Evolutionary conservation across 2,888 invertebrate species (phyloP).

Genomic region (Drosophila austrosaltans): DNA sequence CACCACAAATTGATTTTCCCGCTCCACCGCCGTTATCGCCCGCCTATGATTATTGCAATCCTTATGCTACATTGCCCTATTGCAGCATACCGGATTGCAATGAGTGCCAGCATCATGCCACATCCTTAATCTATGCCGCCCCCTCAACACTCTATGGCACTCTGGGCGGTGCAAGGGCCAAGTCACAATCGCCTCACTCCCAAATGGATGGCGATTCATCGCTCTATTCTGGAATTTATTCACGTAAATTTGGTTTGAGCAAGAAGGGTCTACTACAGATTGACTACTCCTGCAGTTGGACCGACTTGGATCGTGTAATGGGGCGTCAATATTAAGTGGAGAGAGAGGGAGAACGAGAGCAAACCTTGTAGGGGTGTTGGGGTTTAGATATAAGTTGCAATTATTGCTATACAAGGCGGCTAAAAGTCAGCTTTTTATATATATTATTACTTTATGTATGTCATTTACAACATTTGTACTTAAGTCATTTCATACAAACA

Average conservation of each 20-base stretch:
- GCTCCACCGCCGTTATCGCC: slow-evolving; percentile 78
- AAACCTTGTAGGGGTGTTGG: slow-evolving; percentile 40
- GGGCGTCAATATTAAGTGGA: slow-evolving; percentile 77
- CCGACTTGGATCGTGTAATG: slow-evolving; percentile 90
- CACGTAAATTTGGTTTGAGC: slow-evolving; percentile 87
- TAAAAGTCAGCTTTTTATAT: not conserved
- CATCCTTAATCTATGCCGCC: slow-evolving; percentile 72
- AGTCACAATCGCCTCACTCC: slow-evolving; percentile 47
- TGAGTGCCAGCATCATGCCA: slow-evolving; percentile 74
- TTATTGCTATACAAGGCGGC: not conserved
- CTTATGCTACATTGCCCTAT: slow-evolving; percentile 80
- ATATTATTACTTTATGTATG: slow-evolving; percentile 11
- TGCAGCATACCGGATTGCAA: slow-evolving; percentile 81
- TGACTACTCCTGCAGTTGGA: slow-evolving; percentile 93
- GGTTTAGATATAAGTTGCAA: slow-evolving; percentile 50
- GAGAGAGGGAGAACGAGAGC: not conserved
- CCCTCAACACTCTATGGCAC: slow-evolving; percentile 74
- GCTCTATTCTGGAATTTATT: slow-evolving; percentile 82
- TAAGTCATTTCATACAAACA: slow-evolving; percentile 60
- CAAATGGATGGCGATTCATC: slow-evolving; percentile 70
- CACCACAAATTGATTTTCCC: slow-evolving; percentile 82
- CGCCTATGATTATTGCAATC: slow-evolving; percentile 82
- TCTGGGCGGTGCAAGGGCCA: slow-evolving; percentile 29
- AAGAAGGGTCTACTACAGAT: slow-evolving; percentile 91
- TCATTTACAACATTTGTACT: slow-evolving; percentile 46